Evolutionary conservation across 2,113 vertebrate species (phyloP).

Genomic region (Centrocercus urophasianus): DNA sequence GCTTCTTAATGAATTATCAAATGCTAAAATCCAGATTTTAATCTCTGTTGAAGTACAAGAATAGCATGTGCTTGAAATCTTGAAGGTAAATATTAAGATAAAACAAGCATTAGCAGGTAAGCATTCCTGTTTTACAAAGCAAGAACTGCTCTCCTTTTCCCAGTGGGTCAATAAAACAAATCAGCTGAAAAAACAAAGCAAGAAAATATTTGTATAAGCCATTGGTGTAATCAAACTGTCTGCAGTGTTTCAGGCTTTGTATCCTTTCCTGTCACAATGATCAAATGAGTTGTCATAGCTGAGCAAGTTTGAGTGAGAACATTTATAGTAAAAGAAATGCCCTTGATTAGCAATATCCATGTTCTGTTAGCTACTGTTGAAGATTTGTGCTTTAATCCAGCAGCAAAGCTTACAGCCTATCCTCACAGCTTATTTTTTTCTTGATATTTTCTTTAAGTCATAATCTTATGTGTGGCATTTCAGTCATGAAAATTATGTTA

Average conservation of each 20-base stretch:
- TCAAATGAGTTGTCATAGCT: not conserved
- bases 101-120: not conserved
- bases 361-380: not conserved
- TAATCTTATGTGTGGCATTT: not conserved
- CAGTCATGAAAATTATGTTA: conserved; percentile 10
- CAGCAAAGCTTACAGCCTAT: not conserved
- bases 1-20: not conserved
- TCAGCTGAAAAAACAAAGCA: not conserved
- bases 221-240: not conserved
- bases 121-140: not conserved
- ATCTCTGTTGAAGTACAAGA: not conserved
- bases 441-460: not conserved
- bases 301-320: not conserved
- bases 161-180: not conserved
- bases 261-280: not conserved
- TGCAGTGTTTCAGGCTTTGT: not conserved
- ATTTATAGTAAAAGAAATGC: not conserved
- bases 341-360: not conserved
- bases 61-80: not conserved
- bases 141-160: not conserved
- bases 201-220: rapidly evolving
- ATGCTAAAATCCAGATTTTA: not conserved
- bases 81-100: not conserved
- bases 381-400: conserved; percentile 15
- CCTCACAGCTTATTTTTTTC: not conserved